A percentile compares a stretch with the other conserved stretches of the same genome.
These are phyloP conservation scores for Zelleria hepariella DNA, from an alignment of 2,888 invertebrate species.

Conservation along the genomic window DNA sequence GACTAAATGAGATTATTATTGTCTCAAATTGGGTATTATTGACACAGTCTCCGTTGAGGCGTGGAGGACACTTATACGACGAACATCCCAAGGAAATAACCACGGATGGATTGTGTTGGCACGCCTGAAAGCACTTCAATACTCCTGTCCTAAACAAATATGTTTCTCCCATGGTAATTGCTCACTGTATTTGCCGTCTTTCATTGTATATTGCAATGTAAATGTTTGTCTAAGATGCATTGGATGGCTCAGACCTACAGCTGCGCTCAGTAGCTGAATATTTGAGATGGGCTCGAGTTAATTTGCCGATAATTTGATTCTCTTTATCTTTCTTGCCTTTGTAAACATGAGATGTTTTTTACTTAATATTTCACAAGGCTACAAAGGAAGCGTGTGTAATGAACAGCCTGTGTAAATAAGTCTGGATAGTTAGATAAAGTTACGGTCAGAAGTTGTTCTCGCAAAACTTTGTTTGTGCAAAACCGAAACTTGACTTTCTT, in stretches of 20 bases:
- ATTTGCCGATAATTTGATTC: slow-evolving; percentile 55
- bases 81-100: not conserved
- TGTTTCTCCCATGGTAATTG: slow-evolving; percentile 67
- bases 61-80: slow-evolving; percentile 10
- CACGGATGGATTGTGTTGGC: slow-evolving; percentile 54
- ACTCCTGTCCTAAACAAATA: slow-evolving; percentile 68
- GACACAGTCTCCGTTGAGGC: slow-evolving; percentile 41
- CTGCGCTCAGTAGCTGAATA: slow-evolving; percentile 39
- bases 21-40: slow-evolving; percentile 58
- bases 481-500: slow-evolving; percentile 36
- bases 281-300: slow-evolving; percentile 35
- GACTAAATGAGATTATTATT: slow-evolving; percentile 61
- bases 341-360: not conserved
- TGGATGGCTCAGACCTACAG: slow-evolving; percentile 57
- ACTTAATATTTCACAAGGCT: not conserved
- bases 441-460: not conserved
- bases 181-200: slow-evolving; percentile 64
- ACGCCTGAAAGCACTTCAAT: slow-evolving; percentile 66
- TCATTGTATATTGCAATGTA: slow-evolving; percentile 66
- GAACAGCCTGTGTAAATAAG: not conserved
- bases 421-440: not conserved
- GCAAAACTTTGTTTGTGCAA: not conserved
- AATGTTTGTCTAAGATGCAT: slow-evolving; percentile 67
- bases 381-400: not conserved
- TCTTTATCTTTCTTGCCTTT: slow-evolving; percentile 16